Base-by-base conservation (phyloP, 2,888 invertebrate genomes). In the Uloborus plumipes region DNA sequence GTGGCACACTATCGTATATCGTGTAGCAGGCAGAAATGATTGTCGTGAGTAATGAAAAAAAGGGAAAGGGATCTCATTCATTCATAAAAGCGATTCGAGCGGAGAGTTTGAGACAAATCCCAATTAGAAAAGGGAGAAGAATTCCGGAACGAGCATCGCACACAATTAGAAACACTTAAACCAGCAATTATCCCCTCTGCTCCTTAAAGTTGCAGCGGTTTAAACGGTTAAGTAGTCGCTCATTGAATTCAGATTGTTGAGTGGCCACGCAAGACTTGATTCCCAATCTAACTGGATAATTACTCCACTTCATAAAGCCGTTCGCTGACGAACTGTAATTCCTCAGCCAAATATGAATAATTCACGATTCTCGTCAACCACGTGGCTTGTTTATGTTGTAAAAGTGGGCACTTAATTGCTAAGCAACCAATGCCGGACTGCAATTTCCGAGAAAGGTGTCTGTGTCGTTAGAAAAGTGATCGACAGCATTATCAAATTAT, bases 251-350 rank as follows among this genome's bases (percentile, higher is more conserved):
- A 59, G 31, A 69, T 65, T 53, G 31, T 47, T 74, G 39, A 49
- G 73, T 53, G 62, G 53, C 58, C 64, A 66, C 65, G 61, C 62
- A 47, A 61, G 75, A 59, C 62, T 76, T 55, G 69, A 77, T 77
- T 77, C 77, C 70, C 70, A 65, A 70, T 64, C 62, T 78, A 55
- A 65, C 64, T 64, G 20, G 77, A 78, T 78, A 78, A 78, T 78
- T 71, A 78, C 71, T 65, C 55, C 71, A 71, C 70, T 64, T 62
- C 62, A 69, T 76, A 62, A 76, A 76, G 69, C 69, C 50, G 59
- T 69, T 62, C 76, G 69, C 69, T 69, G 76, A 76, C 61, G 76
- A 64, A 64, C 39, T 39, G 50, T 61, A 61, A 76, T 74, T 74
- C 76, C 76, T 53, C 58, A 55, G 64, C 26, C n/a, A 49, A 20